Evolutionary conservation across 2,888 invertebrate species (phyloP), one percentile per base, ranked within the genome.

Genomic region (Diogma glabrata): DNA sequence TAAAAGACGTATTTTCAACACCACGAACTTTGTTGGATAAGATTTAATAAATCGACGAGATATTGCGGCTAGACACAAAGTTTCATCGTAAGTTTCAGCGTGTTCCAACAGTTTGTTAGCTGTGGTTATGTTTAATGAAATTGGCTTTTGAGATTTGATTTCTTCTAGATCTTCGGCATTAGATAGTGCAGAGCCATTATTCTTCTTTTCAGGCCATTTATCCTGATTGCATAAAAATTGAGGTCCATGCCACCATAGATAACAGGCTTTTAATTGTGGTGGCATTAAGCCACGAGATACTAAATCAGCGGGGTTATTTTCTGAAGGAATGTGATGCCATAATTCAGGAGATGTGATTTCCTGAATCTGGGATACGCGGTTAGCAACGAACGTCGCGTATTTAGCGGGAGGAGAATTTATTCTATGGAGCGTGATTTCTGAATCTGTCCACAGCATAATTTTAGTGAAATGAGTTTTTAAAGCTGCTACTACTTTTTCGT

Each of bases 231-330:
- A n/a, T n/a, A n/a, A n/a, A n/a, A n/a, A n/a, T n/a, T n/a, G n/a
- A n/a, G n/a, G n/a, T n/a, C n/a, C n/a, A n/a, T n/a, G n/a, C n/a
- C n/a, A n/a, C n/a, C n/a, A n/a, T n/a, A n/a, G n/a, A n/a, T n/a
- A n/a, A 33, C 33, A 33, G 16, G n/a, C 3, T 3, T 33, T 33
- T 10, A 33, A 12, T 33, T 33, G 33, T 16, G 33, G 3, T 33
- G 33, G 33, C 33, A 33, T 33, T 33, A 33, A 33, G n/a, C 64
- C 64, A 30, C 64, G 45, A 0, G 63, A 63, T 2, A 61, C 56
- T 10, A 59, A 57, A 51, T 64, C 62, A n/a, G 63, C 61, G 1
- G 64, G 61, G 50, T 65, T 65, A 6, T 56, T 49, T 22, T 54
- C 49, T 6, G 59, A 57, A 14, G 53, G 30, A 1, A 64, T 59